Percentiles rank a stretch among this genome's conserved stretches.
Evolutionary conservation across 2,797 vertebrate genomes (phyloP).

Genomic region (Carapus acus): DNA sequence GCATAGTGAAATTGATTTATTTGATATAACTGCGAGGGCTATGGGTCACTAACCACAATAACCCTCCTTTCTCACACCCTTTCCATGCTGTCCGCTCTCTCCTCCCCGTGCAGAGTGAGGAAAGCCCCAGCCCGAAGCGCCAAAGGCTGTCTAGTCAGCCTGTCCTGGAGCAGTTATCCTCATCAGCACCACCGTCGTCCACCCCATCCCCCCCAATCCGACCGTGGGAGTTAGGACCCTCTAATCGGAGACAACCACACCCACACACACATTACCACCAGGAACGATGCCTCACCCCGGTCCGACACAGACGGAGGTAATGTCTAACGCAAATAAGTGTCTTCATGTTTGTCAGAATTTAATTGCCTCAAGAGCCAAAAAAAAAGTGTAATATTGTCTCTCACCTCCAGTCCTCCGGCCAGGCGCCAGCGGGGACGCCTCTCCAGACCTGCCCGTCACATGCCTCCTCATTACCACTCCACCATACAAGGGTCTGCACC

Average conservation of each 20-base stretch:
- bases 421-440: conserved; percentile 89
- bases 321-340: background rate
- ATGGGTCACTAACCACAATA: conserved; percentile 52
- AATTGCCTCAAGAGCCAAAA: too few relatives aligned
- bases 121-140: conserved; percentile 94
- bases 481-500: conserved; percentile 68
- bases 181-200: conserved; percentile 82
- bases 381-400: conserved; percentile 1
- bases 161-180: conserved; percentile 87
- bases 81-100: conserved; percentile 4
- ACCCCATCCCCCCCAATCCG: conserved; percentile 93
- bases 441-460: conserved; percentile 85
- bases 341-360: too few relatives aligned
- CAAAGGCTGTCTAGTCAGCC: conserved; percentile 90
- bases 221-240: conserved; percentile 93
- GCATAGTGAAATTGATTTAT: conserved; percentile 45
- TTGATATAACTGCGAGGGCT: conserved; percentile 31
- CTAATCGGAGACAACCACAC: conserved; percentile 85
- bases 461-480: conserved; percentile 65
- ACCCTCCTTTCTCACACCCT: background rate
- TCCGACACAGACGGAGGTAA: conserved; percentile 90
- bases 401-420: conserved; percentile 79
- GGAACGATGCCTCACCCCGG: conserved; percentile 90
- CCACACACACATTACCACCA: conserved; percentile 86
- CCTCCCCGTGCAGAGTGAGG: conserved; percentile 77